Evolutionary conservation across 2,888 invertebrate genomes (phyloP).

Genomic region (Dione juno): DNA sequence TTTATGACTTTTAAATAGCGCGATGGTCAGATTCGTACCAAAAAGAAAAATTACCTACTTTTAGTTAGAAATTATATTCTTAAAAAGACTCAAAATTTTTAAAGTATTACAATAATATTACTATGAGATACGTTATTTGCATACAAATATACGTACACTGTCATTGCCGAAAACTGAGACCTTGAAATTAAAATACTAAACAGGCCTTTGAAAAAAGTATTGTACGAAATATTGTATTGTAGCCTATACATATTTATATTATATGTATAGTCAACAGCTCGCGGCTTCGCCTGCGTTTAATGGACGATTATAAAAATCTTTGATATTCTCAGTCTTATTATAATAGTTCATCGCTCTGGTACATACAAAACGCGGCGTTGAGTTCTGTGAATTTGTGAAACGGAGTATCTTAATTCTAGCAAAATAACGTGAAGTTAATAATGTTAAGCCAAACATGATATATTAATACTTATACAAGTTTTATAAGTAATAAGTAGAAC

Average conservation of each 20-base stretch:
- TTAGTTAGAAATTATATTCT: neutral
- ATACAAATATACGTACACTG: constrained; percentile 5
- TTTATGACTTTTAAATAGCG: neutral
- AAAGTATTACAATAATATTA: neutral
- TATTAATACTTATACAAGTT: too few relatives aligned
- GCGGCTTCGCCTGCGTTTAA: too few relatives aligned
- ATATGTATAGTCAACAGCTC: neutral
- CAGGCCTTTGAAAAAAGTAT: neutral
- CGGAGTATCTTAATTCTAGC: too few relatives aligned
- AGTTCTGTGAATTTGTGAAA: neutral
- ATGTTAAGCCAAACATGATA: too few relatives aligned
- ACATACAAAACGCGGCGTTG: neutral
- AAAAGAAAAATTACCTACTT: neutral
- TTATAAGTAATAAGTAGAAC: too few relatives aligned
- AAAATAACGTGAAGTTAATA: too few relatives aligned
- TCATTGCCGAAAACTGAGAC: constrained; percentile 4
- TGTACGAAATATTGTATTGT: neutral
- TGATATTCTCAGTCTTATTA: neutral
- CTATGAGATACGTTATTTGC: constrained; percentile 11
- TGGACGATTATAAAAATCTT: too few relatives aligned
- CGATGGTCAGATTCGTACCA: neutral
- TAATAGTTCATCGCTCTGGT: neutral
- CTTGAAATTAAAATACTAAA: constrained; percentile 16
- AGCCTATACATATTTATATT: neutral
- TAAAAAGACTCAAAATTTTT: neutral